These are phyloP conservation scores for Agrotis puta DNA, from an alignment of 2,888 invertebrate species.

Conservation along the genomic window DNA sequence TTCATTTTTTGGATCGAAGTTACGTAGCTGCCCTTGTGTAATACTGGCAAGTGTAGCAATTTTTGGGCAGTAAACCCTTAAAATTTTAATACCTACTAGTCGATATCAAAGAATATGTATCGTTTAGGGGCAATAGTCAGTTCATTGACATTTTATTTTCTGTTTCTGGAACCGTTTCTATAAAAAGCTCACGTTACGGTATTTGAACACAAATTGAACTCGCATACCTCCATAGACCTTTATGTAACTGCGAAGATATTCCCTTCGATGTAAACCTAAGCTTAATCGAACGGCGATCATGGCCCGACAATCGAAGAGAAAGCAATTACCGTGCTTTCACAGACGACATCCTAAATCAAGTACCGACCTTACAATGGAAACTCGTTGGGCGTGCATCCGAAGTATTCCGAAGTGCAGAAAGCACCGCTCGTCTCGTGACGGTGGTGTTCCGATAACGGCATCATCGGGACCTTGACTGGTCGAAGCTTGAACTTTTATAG, in stretches of 20 bases:
- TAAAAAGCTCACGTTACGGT: constrained; percentile 6
- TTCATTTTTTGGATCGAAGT: constrained; percentile 36
- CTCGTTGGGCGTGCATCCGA: constrained; percentile 65
- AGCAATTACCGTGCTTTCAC: constrained; percentile 64
- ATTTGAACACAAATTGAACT: constrained; percentile 5
- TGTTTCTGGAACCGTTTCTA: neutral
- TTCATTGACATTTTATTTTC: neutral
- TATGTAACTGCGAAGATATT: constrained; percentile 41
- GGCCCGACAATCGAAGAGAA: constrained; percentile 60
- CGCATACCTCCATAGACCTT: constrained; percentile 25
- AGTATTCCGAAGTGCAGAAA: constrained; percentile 67
- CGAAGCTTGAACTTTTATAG: constrained; percentile 79
- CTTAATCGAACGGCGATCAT: constrained; percentile 55
- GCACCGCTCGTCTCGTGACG: constrained; percentile 83
- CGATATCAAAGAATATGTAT: neutral
- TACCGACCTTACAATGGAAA: constrained; percentile 72
- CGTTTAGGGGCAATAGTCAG: neutral
- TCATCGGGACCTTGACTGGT: constrained; percentile 84
- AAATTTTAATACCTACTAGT: neutral
- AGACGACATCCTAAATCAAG: constrained; percentile 62
- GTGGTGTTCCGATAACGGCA: constrained; percentile 87
- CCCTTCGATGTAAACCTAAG: constrained; percentile 39
- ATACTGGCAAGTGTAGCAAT: constrained; percentile 18
- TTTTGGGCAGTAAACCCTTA: constrained; percentile 12
- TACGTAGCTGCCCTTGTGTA: constrained; percentile 27